phyloP scores from a whole-genome alignment of 1,140 invertebrate species.

The Tetramorium alpestre region DNA sequence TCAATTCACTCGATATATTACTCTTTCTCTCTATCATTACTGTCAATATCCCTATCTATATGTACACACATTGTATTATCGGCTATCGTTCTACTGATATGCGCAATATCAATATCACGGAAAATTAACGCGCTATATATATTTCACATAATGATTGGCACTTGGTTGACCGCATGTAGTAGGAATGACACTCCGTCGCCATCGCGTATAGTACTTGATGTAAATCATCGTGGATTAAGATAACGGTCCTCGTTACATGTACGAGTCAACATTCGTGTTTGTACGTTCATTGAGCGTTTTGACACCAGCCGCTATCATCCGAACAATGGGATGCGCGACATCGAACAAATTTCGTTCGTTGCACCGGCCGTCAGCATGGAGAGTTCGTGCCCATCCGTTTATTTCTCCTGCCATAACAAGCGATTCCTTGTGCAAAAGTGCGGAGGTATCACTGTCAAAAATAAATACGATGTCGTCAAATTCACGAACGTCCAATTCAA shows the following conservation, averaged over 20 bases:
- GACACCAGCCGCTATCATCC: conserved; percentile 62
- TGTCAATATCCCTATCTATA: conserved; percentile 15
- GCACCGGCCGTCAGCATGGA: conserved; percentile 47
- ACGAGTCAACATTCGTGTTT: background rate
- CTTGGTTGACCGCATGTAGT: conserved; percentile 15
- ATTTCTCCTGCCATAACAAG: conserved; percentile 65
- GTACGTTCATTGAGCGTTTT: conserved; percentile 56
- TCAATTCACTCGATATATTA: conserved; percentile 24
- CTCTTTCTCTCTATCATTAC: conserved; percentile 5
- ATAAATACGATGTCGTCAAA: conserved; percentile 66
- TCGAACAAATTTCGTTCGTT: conserved; percentile 60
- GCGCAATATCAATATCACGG: background rate
- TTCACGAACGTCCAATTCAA: conserved; percentile 16
- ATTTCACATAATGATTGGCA: conserved; percentile 13
- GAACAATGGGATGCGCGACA: conserved; percentile 61
- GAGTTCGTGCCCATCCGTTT: conserved; percentile 56
- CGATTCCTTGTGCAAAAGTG: conserved; percentile 65
- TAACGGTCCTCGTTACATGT: conserved; percentile 3
- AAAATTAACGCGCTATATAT: conserved; percentile 9
- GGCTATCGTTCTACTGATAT: background rate
- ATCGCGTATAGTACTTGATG: background rate
- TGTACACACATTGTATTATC: conserved; percentile 5
- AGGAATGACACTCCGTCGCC: conserved; percentile 14
- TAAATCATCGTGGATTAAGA: conserved; percentile 9
- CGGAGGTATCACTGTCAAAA: conserved; percentile 67